Base-by-base conservation (phyloP, 2,888 invertebrate species). In the Eupithecia dodoneata region DNA sequence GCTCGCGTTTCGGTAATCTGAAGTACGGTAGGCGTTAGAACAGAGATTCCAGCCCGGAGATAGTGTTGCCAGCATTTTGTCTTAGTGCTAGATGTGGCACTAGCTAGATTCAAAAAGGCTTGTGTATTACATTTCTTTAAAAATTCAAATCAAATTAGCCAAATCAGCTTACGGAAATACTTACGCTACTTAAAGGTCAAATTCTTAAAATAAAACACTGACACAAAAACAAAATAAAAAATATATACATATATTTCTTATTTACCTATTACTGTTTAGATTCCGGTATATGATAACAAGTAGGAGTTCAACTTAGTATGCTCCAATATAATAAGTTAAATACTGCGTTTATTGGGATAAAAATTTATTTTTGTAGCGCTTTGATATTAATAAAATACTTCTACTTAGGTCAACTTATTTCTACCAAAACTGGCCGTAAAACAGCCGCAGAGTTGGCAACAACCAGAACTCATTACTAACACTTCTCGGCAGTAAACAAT, bases 401-500 rank as follows among this genome's bases (percentile, higher is more conserved):
- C 12, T 52, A 4, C 10, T 65, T 44, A 69, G 9, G 7, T 71
- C 49, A 45, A 7, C 47, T 59, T 65, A 65, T 41, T 42, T 45
- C 4, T 45, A 45, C 6, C 6, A 69, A 67, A 10, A 45, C 42
- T 69, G 7, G 9, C 13, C 13, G 6, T 7, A 42, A 4, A 69
- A 45, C 13, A 30, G 30, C n/a, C 3, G 0, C 4, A 12, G 9
- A 70, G 79, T 49, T 79, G 79, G 79, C 74, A 79, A 76, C 66
- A 76, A 80, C 66, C 59, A 80, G 77, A 87, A 86, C 84, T 86
- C 83, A 88, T 88, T 87, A 86, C 84, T 78, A 83, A 83, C 84
- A 83, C 79, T 84, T 85, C 86, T 83, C 85, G 77, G 79, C 87
- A 87, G 88, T 90, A 90, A 89, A 89, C 88, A 90, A 91, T 91